These are phyloP conservation scores for Camponotus fellah DNA, from an alignment of 2,888 invertebrate species.

Conservation along the genomic window DNA sequence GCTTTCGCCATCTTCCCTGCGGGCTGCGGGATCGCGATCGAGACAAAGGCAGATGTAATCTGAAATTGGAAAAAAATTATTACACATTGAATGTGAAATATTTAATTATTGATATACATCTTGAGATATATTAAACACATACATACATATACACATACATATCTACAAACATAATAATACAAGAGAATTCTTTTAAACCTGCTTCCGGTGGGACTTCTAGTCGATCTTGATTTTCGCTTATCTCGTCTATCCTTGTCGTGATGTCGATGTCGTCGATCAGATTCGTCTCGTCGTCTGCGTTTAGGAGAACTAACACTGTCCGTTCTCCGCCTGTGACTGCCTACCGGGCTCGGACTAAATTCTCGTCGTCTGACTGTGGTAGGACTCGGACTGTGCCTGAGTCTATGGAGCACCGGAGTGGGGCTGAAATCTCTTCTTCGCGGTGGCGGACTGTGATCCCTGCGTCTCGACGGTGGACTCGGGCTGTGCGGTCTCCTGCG, in stretches of 20 bases:
- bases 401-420: slow-evolving; percentile 77
- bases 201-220: slow-evolving; percentile 80
- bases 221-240: slow-evolving; percentile 85
- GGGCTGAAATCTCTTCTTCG: slow-evolving; percentile 83
- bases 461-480: slow-evolving; percentile 81
- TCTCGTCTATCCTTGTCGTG: slow-evolving; percentile 86
- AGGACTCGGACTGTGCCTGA: slow-evolving; percentile 83
- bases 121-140: not conserved
- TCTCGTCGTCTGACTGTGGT: slow-evolving; percentile 77
- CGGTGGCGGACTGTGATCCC: slow-evolving; percentile 81
- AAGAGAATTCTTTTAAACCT: slow-evolving; percentile 69
- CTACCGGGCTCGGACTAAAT: slow-evolving; percentile 80
- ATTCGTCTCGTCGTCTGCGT: slow-evolving; percentile 84
- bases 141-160: not conserved
- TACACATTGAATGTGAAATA: not conserved
- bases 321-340: slow-evolving; percentile 78
- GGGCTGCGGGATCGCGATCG: slow-evolving; percentile 89
- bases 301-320: slow-evolving; percentile 84
- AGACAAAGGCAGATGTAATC: slow-evolving; percentile 81
- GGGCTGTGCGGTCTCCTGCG: slow-evolving; percentile 83
- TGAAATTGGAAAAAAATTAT: slow-evolving; percentile 52
- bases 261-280: slow-evolving; percentile 86
- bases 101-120: not conserved
- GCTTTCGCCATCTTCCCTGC: slow-evolving; percentile 86
- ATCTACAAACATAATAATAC: not conserved